A percentile compares a stretch with the other conserved stretches of the same genome.
These are phyloP conservation scores for Sebastes fasciatus DNA, from an alignment of 2,113 vertebrate genomes.

Conservation along the genomic window DNA sequence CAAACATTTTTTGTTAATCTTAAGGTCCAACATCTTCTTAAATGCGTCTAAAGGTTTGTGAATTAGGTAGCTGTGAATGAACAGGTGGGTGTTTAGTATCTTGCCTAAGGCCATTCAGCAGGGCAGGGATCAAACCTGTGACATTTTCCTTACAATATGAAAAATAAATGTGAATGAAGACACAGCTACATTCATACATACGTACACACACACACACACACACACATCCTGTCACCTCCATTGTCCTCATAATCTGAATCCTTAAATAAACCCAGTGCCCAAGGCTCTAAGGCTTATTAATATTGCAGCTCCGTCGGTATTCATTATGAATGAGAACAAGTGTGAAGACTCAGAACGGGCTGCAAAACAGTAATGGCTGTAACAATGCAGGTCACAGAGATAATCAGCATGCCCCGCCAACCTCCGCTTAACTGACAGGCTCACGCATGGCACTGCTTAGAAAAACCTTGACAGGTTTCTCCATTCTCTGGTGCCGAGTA, in stretches of 20 bases:
- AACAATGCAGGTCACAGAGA: conserved; percentile 77
- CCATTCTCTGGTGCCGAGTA: not conserved
- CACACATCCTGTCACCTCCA: conserved; percentile 64
- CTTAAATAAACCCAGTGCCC: conserved; percentile 77
- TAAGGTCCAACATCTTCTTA: not conserved
- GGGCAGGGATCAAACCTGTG: conserved; percentile 4
- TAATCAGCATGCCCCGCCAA: conserved; percentile 58
- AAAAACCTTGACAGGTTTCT: conserved; percentile 29
- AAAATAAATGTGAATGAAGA: conserved; percentile 56
- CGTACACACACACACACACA: conserved; percentile 3
- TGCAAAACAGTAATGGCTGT: conserved; percentile 73
- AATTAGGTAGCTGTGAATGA: conserved; percentile 17
- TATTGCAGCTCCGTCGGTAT: conserved; percentile 79
- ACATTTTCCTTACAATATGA: conserved; percentile 26
- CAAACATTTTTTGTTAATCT: not conserved
- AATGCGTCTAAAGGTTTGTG: conserved; percentile 12
- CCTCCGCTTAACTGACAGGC: conserved; percentile 51
- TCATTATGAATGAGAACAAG: conserved; percentile 86
- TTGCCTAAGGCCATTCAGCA: conserved; percentile 1
- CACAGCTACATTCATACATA: conserved; percentile 1
- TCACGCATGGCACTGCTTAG: conserved; percentile 14
- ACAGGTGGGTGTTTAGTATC: conserved; percentile 11
- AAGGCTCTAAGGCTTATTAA: conserved; percentile 78
- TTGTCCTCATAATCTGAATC: conserved; percentile 75
- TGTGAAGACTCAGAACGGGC: conserved; percentile 77